Base-by-base conservation (phyloP, 2,888 invertebrate genomes). In the Ellobium chinense region DNA sequence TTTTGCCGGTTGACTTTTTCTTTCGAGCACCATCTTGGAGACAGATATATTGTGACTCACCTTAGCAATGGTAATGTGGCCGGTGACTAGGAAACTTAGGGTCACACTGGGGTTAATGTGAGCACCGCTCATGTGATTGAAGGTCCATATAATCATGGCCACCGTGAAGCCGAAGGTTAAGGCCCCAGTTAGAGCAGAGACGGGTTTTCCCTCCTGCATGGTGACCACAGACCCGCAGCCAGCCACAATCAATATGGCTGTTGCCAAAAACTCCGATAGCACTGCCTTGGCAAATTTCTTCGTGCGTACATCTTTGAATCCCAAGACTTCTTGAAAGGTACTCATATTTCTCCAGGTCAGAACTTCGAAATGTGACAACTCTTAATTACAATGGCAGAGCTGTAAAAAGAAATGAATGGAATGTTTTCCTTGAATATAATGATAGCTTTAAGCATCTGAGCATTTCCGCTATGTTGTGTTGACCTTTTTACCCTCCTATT, bases 81-180 rank as follows among this genome's bases (percentile, higher is more conserved):
- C 94, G 69, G 97, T 96, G 87, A 97, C 95, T 87, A 96, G 96
- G 93, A 97, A 95, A 77, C 97, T 97, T 83, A 97, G 68, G 7
- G 98, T 97, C 54, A 98, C 97, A 0, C 98, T 97, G 1, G 98
- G 98, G 94, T 98, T 98, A 82, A 98, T 94, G 93, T 98, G 98
- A 14, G 97, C 97, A 0, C 98, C 98, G 80, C 97, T 97, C 70
- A 97, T 95, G 93, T 97, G 97, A 5, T 97, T 97, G 86, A 97
- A 95, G 68, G 96, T 95, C 96, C 97, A 94, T 77, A 91, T 97
- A 89, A 98, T 90, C 80, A 97, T 95, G 21, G 96, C 97, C 79
- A 98, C 97, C 68, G 96, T 95, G 75, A 98, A 95, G 62, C 98
- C 98, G 93, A 98, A 98, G 86, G 96, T 95, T 82, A 98, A 94